Evolutionary conservation across 2,888 invertebrate genomes (phyloP).

Genomic region (Hemistola chrysoprasaria): DNA sequence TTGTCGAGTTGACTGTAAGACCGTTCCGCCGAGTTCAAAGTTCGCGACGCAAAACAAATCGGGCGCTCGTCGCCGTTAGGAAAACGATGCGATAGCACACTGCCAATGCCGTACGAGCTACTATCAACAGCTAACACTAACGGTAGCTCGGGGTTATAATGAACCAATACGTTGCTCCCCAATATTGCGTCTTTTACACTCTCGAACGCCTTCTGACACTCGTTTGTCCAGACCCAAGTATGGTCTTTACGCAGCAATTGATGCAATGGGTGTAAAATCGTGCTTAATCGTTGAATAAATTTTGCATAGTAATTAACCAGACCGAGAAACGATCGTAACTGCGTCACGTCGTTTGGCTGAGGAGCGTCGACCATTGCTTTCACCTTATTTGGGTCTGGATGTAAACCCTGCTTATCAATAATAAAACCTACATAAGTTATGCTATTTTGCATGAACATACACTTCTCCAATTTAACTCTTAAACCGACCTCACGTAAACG

Average conservation of each 20-base stretch:
- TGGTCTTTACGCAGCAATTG: conserved; percentile 7
- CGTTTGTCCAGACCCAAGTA: neutral
- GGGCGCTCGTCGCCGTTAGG: conserved; percentile 23
- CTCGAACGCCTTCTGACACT: no score
- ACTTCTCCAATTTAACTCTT: neutral
- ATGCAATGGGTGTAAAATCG: conserved; percentile 11
- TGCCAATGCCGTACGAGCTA: conserved; percentile 26
- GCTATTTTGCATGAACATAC: no score
- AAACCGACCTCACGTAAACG: neutral
- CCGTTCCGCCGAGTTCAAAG: conserved; percentile 13
- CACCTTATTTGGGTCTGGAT: neutral
- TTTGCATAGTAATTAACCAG: conserved; percentile 15
- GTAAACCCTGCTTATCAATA: neutral
- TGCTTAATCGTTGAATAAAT: conserved; percentile 11
- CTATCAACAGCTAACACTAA: conserved; percentile 26
- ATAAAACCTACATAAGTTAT: neutral
- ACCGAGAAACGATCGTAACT: conserved; percentile 10
- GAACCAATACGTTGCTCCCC: conserved; percentile 21
- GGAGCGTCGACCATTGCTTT: neutral
- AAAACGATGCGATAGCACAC: conserved; percentile 23
- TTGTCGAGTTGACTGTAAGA: conserved; percentile 18
- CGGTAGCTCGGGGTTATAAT: conserved; percentile 14
- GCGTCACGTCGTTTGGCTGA: neutral
- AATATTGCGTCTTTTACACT: conserved; percentile 8
- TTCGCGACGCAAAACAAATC: conserved; percentile 16